Evolutionary conservation across 2,888 invertebrate species (phyloP).

Genomic region (Dicyrtoma fusca): DNA sequence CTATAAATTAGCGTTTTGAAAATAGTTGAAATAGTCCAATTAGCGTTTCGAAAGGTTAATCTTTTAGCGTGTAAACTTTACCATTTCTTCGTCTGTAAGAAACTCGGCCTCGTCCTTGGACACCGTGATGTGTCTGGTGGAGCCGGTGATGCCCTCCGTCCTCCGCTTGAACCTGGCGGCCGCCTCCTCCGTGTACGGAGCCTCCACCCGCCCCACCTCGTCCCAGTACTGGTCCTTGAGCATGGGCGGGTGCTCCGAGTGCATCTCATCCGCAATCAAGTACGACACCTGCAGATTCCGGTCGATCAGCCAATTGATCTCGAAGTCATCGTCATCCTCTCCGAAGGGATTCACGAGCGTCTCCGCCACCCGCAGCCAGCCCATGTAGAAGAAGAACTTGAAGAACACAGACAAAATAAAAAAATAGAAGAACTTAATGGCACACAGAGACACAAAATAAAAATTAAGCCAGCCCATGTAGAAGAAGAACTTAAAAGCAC

Average conservation of each 20-base stretch:
- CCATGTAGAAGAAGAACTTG: constrained; percentile 61
- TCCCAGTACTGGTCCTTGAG: constrained; percentile 68
- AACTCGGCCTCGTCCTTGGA: constrained; percentile 3
- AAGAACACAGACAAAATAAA: not conserved
- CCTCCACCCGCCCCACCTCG: constrained; percentile 79
- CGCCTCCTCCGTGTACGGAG: constrained; percentile 87
- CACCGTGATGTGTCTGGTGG: not conserved
- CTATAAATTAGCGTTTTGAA: too few species aligned
- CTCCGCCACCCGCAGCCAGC: constrained; percentile 61
- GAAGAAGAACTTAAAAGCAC: not conserved
- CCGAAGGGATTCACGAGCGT: constrained; percentile 69
- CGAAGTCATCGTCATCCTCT: constrained; percentile 88
- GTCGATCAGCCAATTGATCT: constrained; percentile 63
- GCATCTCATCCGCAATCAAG: constrained; percentile 92
- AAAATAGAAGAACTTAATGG: not conserved
- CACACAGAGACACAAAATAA: not conserved
- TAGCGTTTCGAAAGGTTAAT: too few species aligned
- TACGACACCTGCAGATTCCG: constrained; percentile 72
- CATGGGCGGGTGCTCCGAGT: constrained; percentile 76
- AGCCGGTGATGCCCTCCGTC: not conserved
- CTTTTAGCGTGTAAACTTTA: too few species aligned
- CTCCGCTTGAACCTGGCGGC: constrained; percentile 65
- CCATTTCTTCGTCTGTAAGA: not conserved
- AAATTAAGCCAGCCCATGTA: not conserved
- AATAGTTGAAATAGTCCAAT: too few species aligned